Evolutionary conservation across 2,888 invertebrate genomes (phyloP).

Genomic region (Meteorus cinctellus): DNA sequence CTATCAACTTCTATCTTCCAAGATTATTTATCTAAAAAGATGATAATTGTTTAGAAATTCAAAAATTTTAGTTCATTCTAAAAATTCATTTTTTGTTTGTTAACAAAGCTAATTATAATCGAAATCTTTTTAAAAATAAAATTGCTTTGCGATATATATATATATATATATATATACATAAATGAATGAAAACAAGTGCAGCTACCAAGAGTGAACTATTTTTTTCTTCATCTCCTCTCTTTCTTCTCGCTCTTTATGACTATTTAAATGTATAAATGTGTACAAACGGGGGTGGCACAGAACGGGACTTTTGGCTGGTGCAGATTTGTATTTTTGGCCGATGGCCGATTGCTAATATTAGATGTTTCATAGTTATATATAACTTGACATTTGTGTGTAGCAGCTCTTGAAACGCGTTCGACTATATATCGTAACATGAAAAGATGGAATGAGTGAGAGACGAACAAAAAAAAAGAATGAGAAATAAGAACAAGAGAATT

Average conservation of each 20-base stretch:
- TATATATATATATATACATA: too few relatives aligned
- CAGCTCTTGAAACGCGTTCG: constrained; percentile 54
- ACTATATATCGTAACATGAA: constrained; percentile 34
- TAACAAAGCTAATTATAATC: too few relatives aligned
- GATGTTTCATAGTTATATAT: constrained; percentile 63
- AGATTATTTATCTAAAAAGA: too few relatives aligned
- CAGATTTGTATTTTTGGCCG: constrained; percentile 61
- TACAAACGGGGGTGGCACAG: constrained; percentile 42
- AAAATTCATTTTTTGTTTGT: too few relatives aligned
- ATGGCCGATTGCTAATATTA: constrained; percentile 68
- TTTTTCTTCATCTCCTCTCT: background rate
- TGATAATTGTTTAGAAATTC: too few relatives aligned
- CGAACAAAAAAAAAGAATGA: background rate
- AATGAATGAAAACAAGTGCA: background rate
- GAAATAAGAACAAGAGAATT: background rate
- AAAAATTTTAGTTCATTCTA: too few relatives aligned
- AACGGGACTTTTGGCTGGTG: constrained; percentile 52
- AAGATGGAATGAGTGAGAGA: background rate
- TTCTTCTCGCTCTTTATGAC: background rate
- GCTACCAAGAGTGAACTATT: background rate
- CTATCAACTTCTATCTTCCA: background rate
- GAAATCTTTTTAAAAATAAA: too few relatives aligned
- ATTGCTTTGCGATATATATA: too few relatives aligned
- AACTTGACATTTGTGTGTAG: constrained; percentile 66
- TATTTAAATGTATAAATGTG: constrained; percentile 29